Conservation (phyloP, 2,888 invertebrate species). For the Nemoura dubitans region DNA sequence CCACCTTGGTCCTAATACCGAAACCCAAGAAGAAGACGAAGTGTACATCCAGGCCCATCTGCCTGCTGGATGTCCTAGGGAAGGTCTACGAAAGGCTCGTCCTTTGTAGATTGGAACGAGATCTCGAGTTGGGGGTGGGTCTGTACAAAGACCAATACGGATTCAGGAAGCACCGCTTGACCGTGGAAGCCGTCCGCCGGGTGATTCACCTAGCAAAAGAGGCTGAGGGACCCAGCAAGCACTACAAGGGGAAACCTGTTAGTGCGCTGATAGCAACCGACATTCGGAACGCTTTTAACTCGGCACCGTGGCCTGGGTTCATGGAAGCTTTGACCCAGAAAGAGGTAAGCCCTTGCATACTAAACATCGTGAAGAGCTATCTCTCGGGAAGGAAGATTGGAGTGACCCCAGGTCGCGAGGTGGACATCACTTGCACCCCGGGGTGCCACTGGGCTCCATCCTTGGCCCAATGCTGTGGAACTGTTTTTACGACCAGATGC, state of each 20-base stretch:
- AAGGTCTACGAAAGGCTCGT: no score
- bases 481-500: neutral
- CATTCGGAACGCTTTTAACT: conserved; percentile 8
- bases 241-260: neutral
- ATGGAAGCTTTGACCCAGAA: neutral
- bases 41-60: neutral
- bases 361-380: neutral
- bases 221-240: neutral
- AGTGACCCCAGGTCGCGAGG: neutral
- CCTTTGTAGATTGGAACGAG: conserved; percentile 41
- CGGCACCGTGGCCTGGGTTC: conserved; percentile 9
- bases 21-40: conserved; percentile 8
- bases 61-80: conserved; percentile 13
- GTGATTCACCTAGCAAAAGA: conserved; percentile 34
- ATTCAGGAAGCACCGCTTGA: conserved; percentile 47
- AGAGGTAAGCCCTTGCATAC: neutral
- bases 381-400: neutral
- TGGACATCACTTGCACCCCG: neutral
- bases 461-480: conserved; percentile 19
- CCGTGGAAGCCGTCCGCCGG: conserved; percentile 44
- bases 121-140: conserved; percentile 37
- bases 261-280: neutral
- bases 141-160: conserved; percentile 48
- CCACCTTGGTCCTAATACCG: neutral
- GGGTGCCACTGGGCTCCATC: conserved; percentile 19